Conservation (phyloP, 2,888 invertebrate species). For the Parascotia fuliginaria region DNA sequence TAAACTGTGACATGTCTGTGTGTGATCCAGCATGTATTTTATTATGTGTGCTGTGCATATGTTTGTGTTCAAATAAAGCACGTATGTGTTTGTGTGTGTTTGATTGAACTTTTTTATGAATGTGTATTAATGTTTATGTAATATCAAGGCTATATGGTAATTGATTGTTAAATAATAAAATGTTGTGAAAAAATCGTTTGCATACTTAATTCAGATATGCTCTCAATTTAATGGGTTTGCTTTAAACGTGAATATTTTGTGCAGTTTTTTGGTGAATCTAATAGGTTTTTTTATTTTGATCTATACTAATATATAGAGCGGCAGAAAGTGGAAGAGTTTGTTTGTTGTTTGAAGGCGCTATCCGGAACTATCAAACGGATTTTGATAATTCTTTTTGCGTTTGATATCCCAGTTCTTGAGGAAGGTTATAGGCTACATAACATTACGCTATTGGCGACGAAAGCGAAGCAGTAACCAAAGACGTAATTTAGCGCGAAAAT, state of each 20-base stretch:
- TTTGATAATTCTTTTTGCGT: too few species aligned
- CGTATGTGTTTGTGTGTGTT: background rate
- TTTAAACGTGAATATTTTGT: background rate
- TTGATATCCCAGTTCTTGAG: too few species aligned
- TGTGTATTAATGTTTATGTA: conserved; percentile 8
- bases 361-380: too few species aligned
- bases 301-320: too few species aligned
- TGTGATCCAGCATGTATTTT: too few species aligned
- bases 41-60: background rate
- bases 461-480: too few species aligned
- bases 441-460: too few species aligned
- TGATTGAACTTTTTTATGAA: background rate
- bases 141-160: conserved; percentile 35
- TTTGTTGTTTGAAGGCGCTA: too few species aligned
- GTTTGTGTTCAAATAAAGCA: background rate
- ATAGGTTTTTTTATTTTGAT: background rate
- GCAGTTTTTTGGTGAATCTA: background rate
- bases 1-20: too few species aligned
- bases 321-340: too few species aligned
- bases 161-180: conserved; percentile 31
- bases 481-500: too few species aligned
- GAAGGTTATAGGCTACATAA: too few species aligned
- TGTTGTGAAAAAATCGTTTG: conserved; percentile 20
- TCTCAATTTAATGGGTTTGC: conserved; percentile 24
- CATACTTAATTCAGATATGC: conserved; percentile 14